phyloP scores from a whole-genome alignment of 1,140 invertebrate species.

The Helicorthomorpha holstii region DNA sequence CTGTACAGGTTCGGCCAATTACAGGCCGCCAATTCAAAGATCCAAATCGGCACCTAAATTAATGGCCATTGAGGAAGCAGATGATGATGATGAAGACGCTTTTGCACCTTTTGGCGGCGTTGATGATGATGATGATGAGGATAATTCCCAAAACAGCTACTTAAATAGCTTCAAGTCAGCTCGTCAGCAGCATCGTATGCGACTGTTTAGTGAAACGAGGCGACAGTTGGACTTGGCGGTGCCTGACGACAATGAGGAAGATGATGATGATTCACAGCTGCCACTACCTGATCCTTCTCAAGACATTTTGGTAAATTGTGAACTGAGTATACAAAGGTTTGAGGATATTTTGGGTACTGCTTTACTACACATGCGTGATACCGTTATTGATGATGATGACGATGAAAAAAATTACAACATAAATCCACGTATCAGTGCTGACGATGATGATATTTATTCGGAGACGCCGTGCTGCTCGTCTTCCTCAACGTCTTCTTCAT shows the following conservation, averaged over 20 bases:
- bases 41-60: conserved; percentile 91
- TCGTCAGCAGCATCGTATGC: conserved; percentile 10
- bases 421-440: not conserved
- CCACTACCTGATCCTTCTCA: not conserved
- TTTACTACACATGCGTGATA: not conserved
- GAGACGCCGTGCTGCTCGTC: not conserved
- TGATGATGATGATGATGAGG: conserved; percentile 11
- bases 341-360: not conserved
- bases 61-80: conserved; percentile 69
- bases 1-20: conserved; percentile 49
- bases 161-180: conserved; percentile 9
- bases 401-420: not conserved
- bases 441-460: conserved; percentile 3
- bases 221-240: not conserved
- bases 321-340: no score
- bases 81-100: not conserved
- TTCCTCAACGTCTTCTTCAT: not conserved
- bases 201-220: conserved; percentile 7
- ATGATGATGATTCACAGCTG: not conserved
- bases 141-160: conserved; percentile 12
- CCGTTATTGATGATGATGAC: not conserved
- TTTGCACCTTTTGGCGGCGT: conserved; percentile 40
- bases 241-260: not conserved
- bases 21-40: conserved; percentile 73
- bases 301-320: not conserved